phyloP scores from a whole-genome alignment of 2,888 invertebrate species.

The Horisme vitalbata region DNA sequence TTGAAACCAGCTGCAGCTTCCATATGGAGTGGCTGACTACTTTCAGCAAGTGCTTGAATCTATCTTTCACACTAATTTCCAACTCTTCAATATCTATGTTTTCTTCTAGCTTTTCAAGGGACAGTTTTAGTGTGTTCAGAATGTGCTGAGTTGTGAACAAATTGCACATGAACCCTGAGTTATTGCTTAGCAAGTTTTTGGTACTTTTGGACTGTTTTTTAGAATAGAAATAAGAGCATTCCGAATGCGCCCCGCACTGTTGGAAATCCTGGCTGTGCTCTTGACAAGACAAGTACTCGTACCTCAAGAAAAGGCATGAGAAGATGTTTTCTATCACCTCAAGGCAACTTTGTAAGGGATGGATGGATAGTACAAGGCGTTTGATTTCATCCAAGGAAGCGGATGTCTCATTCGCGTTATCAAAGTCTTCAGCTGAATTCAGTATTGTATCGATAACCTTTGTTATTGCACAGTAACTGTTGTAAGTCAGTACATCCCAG shows the following conservation, averaged over 20 bases:
- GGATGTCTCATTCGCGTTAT: constrained; percentile 59
- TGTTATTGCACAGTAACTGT: constrained; percentile 77
- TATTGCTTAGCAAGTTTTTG: constrained; percentile 50
- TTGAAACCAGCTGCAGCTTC: constrained; percentile 87
- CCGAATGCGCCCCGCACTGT: constrained; percentile 69
- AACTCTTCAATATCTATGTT: constrained; percentile 50
- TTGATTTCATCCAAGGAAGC: constrained; percentile 74
- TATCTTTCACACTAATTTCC: constrained; percentile 44
- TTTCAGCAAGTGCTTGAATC: constrained; percentile 67
- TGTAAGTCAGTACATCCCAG: constrained; percentile 78
- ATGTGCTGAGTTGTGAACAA: constrained; percentile 83
- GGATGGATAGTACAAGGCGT: constrained; percentile 71
- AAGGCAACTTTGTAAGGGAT: constrained; percentile 73
- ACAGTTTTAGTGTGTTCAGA: constrained; percentile 80
- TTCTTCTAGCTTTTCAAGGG: constrained; percentile 75
- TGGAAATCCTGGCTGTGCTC: constrained; percentile 72
- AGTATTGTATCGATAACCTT: constrained; percentile 76
- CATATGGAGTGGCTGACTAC: constrained; percentile 86
- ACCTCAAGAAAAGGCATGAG: constrained; percentile 86
- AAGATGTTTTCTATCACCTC: constrained; percentile 89
- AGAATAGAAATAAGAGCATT: constrained; percentile 77
- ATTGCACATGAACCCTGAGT: constrained; percentile 82
- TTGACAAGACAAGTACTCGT: constrained; percentile 83
- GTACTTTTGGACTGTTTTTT: constrained; percentile 61
- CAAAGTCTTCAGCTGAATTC: constrained; percentile 58